Percentiles rank a stretch among this genome's conserved stretches.
Evolutionary conservation across 2,113 vertebrate species (phyloP).

Genomic region (Budorcas taxicolor): DNA sequence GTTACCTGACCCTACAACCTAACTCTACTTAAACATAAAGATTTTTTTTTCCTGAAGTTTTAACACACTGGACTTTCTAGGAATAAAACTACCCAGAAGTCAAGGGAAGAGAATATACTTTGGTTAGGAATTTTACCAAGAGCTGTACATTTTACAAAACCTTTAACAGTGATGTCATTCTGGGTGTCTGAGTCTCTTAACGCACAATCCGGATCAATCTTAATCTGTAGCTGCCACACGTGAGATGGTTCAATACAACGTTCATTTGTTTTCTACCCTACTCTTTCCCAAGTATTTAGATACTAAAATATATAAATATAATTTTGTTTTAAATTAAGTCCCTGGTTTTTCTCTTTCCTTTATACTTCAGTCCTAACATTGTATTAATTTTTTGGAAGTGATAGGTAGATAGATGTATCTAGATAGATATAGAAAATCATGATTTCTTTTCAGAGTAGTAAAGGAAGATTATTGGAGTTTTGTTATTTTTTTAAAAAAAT

Average conservation of each 20-base stretch:
- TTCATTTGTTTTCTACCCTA: neutral
- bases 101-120: neutral
- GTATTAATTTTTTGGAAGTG: neutral
- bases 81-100: slow-evolving; percentile 22
- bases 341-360: neutral
- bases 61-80: slow-evolving; percentile 9
- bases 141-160: neutral
- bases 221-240: neutral
- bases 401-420: no score
- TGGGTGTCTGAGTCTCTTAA: neutral
- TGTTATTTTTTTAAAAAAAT: neutral
- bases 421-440: neutral
- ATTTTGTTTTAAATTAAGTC: neutral
- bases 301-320: neutral
- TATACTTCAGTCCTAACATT: neutral
- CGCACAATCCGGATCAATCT: neutral
- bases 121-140: neutral
- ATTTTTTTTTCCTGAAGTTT: neutral
- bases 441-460: neutral
- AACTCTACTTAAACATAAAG: neutral
- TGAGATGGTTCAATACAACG: neutral
- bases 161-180: neutral
- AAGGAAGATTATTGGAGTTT: neutral
- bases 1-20: neutral
- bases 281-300: slow-evolving; percentile 18